phyloP scores from a whole-genome alignment of 2,888 invertebrate species.

The Byasa hedistus region DNA sequence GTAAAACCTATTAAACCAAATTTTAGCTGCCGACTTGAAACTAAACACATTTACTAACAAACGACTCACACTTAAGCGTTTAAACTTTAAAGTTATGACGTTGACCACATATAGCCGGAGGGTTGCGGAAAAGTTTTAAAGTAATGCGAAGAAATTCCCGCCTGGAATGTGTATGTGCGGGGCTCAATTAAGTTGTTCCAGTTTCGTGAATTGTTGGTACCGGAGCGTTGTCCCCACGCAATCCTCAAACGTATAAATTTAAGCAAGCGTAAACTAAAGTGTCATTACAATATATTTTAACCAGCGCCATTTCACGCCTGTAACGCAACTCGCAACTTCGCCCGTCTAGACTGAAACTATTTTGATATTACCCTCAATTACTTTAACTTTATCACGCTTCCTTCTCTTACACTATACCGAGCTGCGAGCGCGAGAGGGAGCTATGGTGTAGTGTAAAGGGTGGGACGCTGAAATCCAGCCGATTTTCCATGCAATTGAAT shows the following conservation, averaged over 20 bases:
- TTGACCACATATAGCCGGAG: slow-evolving; percentile 26
- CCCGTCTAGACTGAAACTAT: slow-evolving; percentile 76
- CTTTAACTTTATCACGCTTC: slow-evolving; percentile 49
- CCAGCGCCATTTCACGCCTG: slow-evolving; percentile 56
- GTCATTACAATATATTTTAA: slow-evolving; percentile 61
- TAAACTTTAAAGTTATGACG: slow-evolving; percentile 18
- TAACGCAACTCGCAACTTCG: slow-evolving; percentile 64
- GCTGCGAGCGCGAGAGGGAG: slow-evolving; percentile 42
- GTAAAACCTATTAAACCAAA: background rate
- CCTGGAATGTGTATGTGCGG: slow-evolving; percentile 31
- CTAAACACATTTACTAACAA: background rate
- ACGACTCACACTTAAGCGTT: slow-evolving; percentile 9
- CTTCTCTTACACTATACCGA: slow-evolving; percentile 39
- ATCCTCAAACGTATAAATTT: slow-evolving; percentile 52
- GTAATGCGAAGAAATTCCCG: slow-evolving; percentile 29
- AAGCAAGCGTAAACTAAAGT: slow-evolving; percentile 56
- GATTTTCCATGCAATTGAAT: slow-evolving; percentile 78
- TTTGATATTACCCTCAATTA: slow-evolving; percentile 70
- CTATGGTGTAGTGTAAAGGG: slow-evolving; percentile 41
- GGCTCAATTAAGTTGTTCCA: slow-evolving; percentile 31
- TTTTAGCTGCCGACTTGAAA: background rate
- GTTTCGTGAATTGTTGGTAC: slow-evolving; percentile 37
- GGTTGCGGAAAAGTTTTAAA: slow-evolving; percentile 27
- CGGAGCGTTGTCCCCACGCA: slow-evolving; percentile 39
- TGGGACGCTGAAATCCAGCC: slow-evolving; percentile 62